phyloP scores from a whole-genome alignment of 2,113 vertebrate genomes.

The Ictalurus furcatus region DNA sequence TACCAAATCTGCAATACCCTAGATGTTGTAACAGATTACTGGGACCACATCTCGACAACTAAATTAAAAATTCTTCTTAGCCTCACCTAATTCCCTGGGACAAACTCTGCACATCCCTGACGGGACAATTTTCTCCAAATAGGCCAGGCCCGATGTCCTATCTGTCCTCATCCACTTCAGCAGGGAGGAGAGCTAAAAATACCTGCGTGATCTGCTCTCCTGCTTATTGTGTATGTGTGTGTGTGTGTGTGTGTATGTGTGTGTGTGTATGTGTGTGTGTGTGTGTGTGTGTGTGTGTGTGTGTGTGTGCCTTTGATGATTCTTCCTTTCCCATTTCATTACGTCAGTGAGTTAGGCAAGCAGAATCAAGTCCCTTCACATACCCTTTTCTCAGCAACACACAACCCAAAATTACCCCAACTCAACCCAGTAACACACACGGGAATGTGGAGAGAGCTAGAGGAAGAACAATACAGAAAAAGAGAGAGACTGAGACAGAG shows the following conservation, averaged over 20 bases:
- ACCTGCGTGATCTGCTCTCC: background rate
- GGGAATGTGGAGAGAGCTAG: background rate
- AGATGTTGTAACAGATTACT: background rate
- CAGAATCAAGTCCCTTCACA: background rate
- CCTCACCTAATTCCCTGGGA: background rate
- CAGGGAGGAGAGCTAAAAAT: background rate
- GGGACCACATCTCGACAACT: background rate
- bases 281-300: constrained; percentile 1
- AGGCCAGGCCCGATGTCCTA: background rate
- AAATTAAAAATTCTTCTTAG: background rate
- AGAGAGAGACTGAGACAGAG: background rate
- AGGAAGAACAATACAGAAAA: background rate
- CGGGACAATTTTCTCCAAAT: background rate
- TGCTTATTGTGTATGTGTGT: background rate
- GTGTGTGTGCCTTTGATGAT: background rate
- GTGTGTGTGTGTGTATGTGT: background rate
- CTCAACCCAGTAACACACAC: background rate
- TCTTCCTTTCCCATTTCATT: constrained; percentile 27
- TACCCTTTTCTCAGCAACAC: background rate
- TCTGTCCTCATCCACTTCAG: constrained; percentile 6
- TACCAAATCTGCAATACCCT: background rate
- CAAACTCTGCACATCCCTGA: background rate
- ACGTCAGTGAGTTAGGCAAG: constrained; percentile 23
- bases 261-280: background rate
- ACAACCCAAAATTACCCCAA: background rate